Conservation (phyloP, 2,113 vertebrate species). For the Pollachius pollachius region DNA sequence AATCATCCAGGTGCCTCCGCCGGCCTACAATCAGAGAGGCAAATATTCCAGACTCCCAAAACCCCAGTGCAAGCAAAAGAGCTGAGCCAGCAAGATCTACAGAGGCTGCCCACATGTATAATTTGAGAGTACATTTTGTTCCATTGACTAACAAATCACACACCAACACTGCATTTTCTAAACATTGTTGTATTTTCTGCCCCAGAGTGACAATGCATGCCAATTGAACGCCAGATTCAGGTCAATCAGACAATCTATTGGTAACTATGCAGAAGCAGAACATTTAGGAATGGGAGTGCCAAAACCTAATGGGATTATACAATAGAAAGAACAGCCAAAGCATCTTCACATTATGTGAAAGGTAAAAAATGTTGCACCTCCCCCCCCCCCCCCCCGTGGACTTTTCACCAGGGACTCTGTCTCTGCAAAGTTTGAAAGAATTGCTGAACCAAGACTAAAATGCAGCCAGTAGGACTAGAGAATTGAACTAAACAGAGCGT, state of each 20-base stretch:
- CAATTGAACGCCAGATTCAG: slow-evolving; percentile 37
- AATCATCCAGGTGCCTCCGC: slow-evolving; percentile 50
- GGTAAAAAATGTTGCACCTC: neutral
- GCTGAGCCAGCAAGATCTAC: slow-evolving; percentile 56
- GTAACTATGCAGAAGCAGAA: slow-evolving; percentile 47
- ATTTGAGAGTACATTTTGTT: slow-evolving; percentile 49
- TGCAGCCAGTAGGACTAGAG: neutral
- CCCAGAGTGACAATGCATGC: slow-evolving; percentile 20
- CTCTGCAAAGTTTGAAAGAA: neutral
- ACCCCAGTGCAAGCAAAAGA: slow-evolving; percentile 42
- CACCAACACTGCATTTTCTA: slow-evolving; percentile 22
- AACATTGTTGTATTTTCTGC: slow-evolving; percentile 20
- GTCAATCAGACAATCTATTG: slow-evolving; percentile 43
- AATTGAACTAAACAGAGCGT: slow-evolving; percentile 13
- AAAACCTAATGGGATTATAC: slow-evolving; percentile 53
- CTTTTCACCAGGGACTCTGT: neutral
- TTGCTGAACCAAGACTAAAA: slow-evolving; percentile 18
- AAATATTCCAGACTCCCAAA: slow-evolving; percentile 60
- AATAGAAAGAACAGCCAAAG: slow-evolving; percentile 31
- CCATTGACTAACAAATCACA: slow-evolving; percentile 55
- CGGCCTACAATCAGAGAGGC: slow-evolving; percentile 41
- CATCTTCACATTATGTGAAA: slow-evolving; percentile 1
- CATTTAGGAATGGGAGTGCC: slow-evolving; percentile 37
- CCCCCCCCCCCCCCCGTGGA: neutral
- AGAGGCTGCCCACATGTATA: slow-evolving; percentile 44